phyloP scores from a whole-genome alignment of 2,113 vertebrate genomes.

The Ranitomeya imitator region DNA sequence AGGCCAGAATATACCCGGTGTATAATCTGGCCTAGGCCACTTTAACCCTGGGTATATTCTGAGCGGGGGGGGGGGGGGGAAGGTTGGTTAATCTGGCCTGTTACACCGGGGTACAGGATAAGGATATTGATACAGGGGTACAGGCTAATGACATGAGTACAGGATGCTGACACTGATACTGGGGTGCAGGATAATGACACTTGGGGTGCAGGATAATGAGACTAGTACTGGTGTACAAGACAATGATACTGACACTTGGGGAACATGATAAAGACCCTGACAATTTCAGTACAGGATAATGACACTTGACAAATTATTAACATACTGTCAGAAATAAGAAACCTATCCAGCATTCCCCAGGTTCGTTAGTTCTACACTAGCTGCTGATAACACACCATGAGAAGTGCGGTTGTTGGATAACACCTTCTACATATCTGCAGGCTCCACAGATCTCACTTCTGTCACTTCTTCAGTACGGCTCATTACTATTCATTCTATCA shows the following conservation, averaged over 20 bases:
- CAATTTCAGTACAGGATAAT: background rate
- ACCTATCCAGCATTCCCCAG: background rate
- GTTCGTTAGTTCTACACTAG: background rate
- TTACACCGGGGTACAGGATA: too few relatives aligned
- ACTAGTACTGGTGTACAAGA: background rate
- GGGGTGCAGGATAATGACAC: constrained; percentile 2
- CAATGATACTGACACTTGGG: background rate
- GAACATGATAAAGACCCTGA: background rate
- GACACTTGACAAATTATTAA: background rate
- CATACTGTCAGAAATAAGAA: background rate
- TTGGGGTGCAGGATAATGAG: background rate
- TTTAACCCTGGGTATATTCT: too few relatives aligned
- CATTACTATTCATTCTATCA: constrained; percentile 11
- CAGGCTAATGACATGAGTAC: background rate
- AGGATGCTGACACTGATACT: background rate
- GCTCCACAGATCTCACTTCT: background rate
- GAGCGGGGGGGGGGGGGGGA: too few relatives aligned
- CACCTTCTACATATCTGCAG: background rate
- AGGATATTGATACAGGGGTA: too few relatives aligned
- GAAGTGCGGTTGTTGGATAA: background rate
- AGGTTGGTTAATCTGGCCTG: too few relatives aligned
- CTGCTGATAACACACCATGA: background rate
- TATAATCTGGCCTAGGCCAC: too few relatives aligned
- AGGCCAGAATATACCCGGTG: too few relatives aligned
- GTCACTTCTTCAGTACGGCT: background rate